Evolutionary conservation across 2,888 invertebrate species (phyloP), one percentile per base, ranked within the genome.

Genomic region (Scaptomyza cyrtandrae): DNA sequence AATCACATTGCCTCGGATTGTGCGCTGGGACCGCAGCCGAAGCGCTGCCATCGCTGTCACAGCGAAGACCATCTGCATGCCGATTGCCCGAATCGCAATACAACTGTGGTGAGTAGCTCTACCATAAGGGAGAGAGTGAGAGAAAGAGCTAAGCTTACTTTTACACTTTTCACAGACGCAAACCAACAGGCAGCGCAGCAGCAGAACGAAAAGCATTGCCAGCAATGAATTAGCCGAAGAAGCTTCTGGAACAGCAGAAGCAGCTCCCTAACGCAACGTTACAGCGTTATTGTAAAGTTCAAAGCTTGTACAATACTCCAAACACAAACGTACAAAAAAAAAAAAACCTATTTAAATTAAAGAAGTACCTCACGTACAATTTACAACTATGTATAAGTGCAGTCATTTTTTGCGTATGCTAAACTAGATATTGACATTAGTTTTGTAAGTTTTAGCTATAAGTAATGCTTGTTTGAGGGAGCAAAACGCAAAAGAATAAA

Each of bases 1-100:
- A 97, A 97, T 92, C 98, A 98, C 93, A 96, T 98, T 89, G 98
- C 98, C 35, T 96, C 97, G 37, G 97, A 97, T 91, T 98, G 98
- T 92, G 94, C 95, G 74, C 93, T 96, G 90, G 97, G 97, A 13
- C 97, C 97, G 55, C 96, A 97, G 93, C 97, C 97, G 85, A 98
- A 98, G 93, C 94, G 96, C 88, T 98, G 98, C 92, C 97, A 98
- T 93, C 95, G 95, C 91, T 98, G 98, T 92, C 97, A 97, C 91
- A 95, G 96, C 80, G 95, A 96, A 84, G 96, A 96, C 87, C 98
- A 98, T 92, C 94, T 98, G 63, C 96, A 98, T 69, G 97, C 97
- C 31, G 97, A 98, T 90, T 98, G 98, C 92, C 97, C 98, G 19
- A 92, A 77, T 44, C 76, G 79, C n/a, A 80, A 55, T 62, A 53